Evolutionary conservation across 1,140 invertebrate genomes (phyloP), one percentile per base, ranked within the genome.

Genomic region (Pseudomyrmex concolor): DNA sequence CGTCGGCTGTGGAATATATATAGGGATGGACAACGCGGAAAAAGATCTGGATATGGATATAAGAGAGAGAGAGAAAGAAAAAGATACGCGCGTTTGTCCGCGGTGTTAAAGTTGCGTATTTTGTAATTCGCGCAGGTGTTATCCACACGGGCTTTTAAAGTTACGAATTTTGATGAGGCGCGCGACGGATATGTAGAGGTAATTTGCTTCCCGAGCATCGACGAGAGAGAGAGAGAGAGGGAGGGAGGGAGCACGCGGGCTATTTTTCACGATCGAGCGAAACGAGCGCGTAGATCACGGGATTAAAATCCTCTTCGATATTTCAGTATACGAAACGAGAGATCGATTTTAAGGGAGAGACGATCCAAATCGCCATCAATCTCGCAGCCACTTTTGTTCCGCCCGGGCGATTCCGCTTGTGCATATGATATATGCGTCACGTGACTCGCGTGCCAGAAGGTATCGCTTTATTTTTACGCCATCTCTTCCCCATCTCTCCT

Each of bases 371-470:
- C 76, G 55, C 76, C 66, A 80, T 80, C 66, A 70, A 80, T 80
- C 76, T 80, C 66, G 15, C 43, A 60, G 51, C 66, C 76, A 80
- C 76, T 80, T 80, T 59, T 60, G 76, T 70, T 71, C 76, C 76
- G 54, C 76, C 43, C 76, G 43, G 59, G 66, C 76, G 76, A 71
- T 80, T 71, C 43, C 76, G 76, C 66, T 71, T 71, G 68, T 71
- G 76, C 76, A 71, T 80, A 80, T 80, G 76, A 80, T 80, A 80
- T 80, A 80, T 71, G 76, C 76, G 45, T 80, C 76, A 80, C 76
- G 76, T 80, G 76, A 80, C 76, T 80, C 66, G 76, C 76, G 66
- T 80, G 76, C 76, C 76, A 55, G 76, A 80, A 80, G 67, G 76
- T 80, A 80, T 80, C 76, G 76, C 76, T 80, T 80, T 71, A 80